phyloP scores from a whole-genome alignment of 2,797 vertebrate genomes.

The Ciconia nigra region DNA sequence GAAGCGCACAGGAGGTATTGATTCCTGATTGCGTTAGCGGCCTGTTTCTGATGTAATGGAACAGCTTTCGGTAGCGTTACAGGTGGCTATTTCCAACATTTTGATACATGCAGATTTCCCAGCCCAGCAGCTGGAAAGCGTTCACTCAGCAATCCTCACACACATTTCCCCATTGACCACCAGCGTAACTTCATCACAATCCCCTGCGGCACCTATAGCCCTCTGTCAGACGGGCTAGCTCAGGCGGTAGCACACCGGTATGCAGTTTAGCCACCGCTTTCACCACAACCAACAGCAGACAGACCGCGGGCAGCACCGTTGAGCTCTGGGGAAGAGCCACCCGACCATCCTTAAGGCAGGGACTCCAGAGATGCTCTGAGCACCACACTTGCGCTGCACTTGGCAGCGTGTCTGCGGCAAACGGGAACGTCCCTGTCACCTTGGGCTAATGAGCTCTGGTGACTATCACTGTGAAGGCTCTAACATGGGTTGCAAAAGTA shows the following conservation, averaged over 20 bases:
- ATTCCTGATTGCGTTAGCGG: rapidly evolving
- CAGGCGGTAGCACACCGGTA: rapidly evolving
- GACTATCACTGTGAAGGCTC: not conserved
- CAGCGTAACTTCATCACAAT: rapidly evolving
- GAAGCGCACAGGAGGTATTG: rapidly evolving
- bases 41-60: not conserved
- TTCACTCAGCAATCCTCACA: not conserved
- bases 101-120: not conserved
- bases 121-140: not conserved
- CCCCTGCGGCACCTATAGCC: not conserved
- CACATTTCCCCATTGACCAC: not conserved
- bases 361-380: not conserved
- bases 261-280: rapidly evolving
- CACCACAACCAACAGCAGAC: rapidly evolving
- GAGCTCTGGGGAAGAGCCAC: not conserved
- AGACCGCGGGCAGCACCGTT: rapidly evolving
- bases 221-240: not conserved
- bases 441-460: not conserved
- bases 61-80: rapidly evolving
- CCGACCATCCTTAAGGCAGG: not conserved
- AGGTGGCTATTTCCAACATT: not conserved
- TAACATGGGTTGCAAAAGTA: rapidly evolving
- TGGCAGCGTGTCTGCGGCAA: not conserved
- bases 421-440: not conserved
- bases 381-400: rapidly evolving